These are phyloP conservation scores for Zosterops hypoxanthus DNA, from an alignment of 2,113 vertebrate genomes.

Conservation along the genomic window DNA sequence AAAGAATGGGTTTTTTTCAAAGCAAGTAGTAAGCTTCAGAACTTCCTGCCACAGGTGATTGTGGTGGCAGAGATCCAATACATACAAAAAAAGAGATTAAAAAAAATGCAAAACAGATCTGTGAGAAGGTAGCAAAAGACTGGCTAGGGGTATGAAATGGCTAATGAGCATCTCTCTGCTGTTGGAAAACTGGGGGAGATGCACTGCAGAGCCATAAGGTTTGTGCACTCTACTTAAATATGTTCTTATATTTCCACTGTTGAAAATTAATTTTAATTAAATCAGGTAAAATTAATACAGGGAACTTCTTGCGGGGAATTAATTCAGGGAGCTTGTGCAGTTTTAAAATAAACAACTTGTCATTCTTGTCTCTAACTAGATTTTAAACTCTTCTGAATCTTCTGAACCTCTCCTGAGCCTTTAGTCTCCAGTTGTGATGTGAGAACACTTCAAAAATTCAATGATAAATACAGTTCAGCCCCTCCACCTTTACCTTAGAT, in stretches of 20 bases:
- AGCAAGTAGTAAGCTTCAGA: neutral
- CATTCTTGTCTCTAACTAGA: neutral
- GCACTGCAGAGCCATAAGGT: neutral
- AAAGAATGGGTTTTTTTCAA: accelerated
- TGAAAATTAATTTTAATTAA: neutral
- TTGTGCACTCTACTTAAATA: neutral
- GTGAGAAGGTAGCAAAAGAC: neutral
- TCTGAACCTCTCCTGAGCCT: neutral
- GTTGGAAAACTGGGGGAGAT: neutral
- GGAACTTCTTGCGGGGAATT: neutral
- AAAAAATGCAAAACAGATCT: neutral
- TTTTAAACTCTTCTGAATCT: neutral
- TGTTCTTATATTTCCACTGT: neutral
- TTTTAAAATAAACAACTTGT: neutral
- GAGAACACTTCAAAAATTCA: neutral
- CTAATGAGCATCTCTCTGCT: neutral
- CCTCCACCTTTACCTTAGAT: neutral
- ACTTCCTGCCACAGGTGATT: neutral
- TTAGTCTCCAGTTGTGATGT: neutral
- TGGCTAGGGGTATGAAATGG: neutral
- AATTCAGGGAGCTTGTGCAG: neutral
- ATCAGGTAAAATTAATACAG: neutral
- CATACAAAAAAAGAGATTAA: neutral
- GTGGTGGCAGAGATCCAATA: neutral
- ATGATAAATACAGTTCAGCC: neutral